Evolutionary conservation across 2,888 invertebrate genomes (phyloP), one percentile per base, ranked within the genome.

Genomic region (Altica lythri): DNA sequence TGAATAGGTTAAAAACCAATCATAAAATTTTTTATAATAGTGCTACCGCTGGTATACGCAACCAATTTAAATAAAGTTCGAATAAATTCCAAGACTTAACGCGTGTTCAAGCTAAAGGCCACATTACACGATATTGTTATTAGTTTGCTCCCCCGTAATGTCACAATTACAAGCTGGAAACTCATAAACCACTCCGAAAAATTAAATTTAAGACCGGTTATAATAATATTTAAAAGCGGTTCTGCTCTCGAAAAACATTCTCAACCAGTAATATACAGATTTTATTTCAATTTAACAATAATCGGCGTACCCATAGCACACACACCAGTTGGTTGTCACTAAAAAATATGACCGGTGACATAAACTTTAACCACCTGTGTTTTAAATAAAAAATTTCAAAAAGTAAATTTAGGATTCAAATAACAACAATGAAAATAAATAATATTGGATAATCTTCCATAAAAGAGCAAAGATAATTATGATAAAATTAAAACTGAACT

Each of bases 161-260:
- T 57, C 53, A 57, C 56, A 49, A 57, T 57, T 53, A 56, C 52
- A 43, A 45, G 49, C 22, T 42, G 40, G 35, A 37, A 40, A 13
- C 19, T 27, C 50, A 48, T 53, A 57, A 53, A 53, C 53, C 49
- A 50, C 45, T 49, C 49, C 45, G 19, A 46, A 52, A 50, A 46
- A 38, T 40, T 10, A 22, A 30, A 55, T 55, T 46, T 50, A 55
- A 48, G 42, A 27, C 29, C 42, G 34, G 42, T 46, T 27, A 44
- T 44, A 44, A 54, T 19, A 43, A 18, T 43, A 46, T 46, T 46
- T 46, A 32, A 34, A 34, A 16, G 34, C 43, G 43, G 30, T 44
- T 18, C 10, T 10, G 29, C 29, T 44, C 30, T 44, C 18, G 30
- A 44, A 44, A 44, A 44, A 14, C 44, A 30, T 30, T 44, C 44